These are phyloP conservation scores for Suricata suricatta DNA, from an alignment of 2,113 vertebrate genomes.

Conservation along the genomic window DNA sequence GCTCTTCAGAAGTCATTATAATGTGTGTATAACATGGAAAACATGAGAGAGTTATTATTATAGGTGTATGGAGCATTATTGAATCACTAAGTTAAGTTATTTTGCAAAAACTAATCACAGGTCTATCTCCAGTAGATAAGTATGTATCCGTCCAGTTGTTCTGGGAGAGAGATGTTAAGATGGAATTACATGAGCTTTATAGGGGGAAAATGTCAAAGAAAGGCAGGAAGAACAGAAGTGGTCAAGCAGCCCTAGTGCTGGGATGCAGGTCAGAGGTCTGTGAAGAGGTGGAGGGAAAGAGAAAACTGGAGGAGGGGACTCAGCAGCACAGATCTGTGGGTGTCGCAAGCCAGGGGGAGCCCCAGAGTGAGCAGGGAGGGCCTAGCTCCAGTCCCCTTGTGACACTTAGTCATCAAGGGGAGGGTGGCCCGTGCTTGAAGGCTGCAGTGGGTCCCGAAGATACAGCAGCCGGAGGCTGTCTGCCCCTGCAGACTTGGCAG, in stretches of 20 bases:
- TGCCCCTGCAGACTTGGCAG: background rate
- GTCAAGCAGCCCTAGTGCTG: background rate
- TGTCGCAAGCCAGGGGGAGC: accelerated
- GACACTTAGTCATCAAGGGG: background rate
- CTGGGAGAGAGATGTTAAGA: background rate
- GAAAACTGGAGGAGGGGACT: accelerated
- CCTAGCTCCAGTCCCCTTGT: too few relatives aligned
- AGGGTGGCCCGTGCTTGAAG: too few relatives aligned
- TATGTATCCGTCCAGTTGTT: background rate
- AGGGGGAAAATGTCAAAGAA: background rate
- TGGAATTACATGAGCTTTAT: background rate
- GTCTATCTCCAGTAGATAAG: background rate
- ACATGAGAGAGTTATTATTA: background rate
- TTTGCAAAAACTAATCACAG: background rate
- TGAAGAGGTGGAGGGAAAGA: background rate
- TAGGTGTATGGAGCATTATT: background rate
- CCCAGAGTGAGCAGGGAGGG: background rate
- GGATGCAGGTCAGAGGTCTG: too few relatives aligned
- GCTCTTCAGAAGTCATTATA: background rate
- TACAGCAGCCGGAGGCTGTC: background rate
- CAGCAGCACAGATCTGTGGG: accelerated
- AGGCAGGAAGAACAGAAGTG: background rate
- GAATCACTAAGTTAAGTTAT: background rate
- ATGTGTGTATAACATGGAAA: background rate
- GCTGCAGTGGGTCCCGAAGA: accelerated